These are phyloP conservation scores for Semnopithecus entellus DNA, from an alignment of 2,113 vertebrate species.

Conservation along the genomic window DNA sequence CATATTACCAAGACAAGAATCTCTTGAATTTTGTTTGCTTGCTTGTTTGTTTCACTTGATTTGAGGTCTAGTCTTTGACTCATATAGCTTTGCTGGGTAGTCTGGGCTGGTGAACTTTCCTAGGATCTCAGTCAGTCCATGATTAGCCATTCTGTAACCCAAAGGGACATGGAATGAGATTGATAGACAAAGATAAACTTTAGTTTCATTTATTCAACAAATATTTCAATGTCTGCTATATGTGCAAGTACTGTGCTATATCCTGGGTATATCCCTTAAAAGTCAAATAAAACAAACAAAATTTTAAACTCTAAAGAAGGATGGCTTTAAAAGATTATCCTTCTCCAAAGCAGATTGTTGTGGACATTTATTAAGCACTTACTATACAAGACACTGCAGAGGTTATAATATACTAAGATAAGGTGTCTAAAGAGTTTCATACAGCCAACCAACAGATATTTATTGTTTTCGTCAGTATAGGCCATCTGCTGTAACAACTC, in stretches of 20 bases:
- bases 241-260: neutral
- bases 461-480: neutral
- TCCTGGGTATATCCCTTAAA: neutral
- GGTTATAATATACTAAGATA: neutral
- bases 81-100: neutral
- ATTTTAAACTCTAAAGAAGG: neutral
- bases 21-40: neutral
- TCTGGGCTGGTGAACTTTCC: neutral
- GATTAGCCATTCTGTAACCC: neutral
- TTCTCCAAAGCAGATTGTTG: neutral
- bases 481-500: neutral
- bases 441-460: neutral
- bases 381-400: neutral
- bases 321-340: neutral
- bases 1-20: neutral
- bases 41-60: neutral
- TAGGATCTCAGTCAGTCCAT: neutral
- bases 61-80: neutral
- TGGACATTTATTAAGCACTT: neutral
- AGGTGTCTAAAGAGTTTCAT: neutral
- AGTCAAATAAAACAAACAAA: neutral
- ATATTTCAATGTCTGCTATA: neutral
- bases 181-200: neutral
- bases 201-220: constrained; percentile 10
- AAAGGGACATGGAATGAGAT: neutral